phyloP scores from a whole-genome alignment of 2,113 vertebrate species.

The Saiga tatarica region DNA sequence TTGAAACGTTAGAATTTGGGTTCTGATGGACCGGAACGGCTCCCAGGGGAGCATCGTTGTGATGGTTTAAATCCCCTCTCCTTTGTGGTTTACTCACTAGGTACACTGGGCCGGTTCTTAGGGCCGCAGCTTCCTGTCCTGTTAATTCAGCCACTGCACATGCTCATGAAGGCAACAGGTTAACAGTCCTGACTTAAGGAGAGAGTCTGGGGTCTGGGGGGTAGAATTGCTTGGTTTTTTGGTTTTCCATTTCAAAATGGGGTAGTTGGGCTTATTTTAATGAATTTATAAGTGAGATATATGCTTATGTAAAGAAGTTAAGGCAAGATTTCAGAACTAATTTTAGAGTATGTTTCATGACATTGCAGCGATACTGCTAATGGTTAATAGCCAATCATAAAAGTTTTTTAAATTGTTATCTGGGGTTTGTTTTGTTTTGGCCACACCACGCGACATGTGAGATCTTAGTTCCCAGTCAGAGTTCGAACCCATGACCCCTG shows the following conservation, averaged over 20 bases:
- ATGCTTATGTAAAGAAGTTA: conserved; percentile 18
- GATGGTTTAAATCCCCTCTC: conserved; percentile 77
- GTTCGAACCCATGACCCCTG: not conserved
- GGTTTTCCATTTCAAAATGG: not conserved
- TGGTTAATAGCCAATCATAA: not conserved
- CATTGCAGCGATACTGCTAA: not conserved
- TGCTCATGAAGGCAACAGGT: conserved; percentile 74
- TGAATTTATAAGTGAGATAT: not conserved
- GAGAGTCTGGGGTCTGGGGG: not conserved
- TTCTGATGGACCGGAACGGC: conserved; percentile 76
- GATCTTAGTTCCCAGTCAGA: not conserved
- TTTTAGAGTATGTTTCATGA: not conserved
- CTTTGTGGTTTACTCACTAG: conserved; percentile 78
- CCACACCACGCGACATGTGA: not conserved
- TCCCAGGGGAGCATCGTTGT: conserved; percentile 76
- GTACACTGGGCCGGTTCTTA: conserved; percentile 68
- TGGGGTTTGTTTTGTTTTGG: not conserved
- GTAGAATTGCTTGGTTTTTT: conserved; percentile 59
- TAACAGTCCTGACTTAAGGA: conserved; percentile 53
- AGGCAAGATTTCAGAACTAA: conserved; percentile 31
- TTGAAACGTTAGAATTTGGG: conserved; percentile 69
- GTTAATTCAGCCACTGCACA: conserved; percentile 78
- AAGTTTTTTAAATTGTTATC: not conserved
- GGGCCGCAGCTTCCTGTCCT: conserved; percentile 70
- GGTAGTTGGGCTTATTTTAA: not conserved